These are phyloP conservation scores for Paraescarpia echinospica DNA, from an alignment of 1,140 invertebrate genomes.

Conservation along the genomic window DNA sequence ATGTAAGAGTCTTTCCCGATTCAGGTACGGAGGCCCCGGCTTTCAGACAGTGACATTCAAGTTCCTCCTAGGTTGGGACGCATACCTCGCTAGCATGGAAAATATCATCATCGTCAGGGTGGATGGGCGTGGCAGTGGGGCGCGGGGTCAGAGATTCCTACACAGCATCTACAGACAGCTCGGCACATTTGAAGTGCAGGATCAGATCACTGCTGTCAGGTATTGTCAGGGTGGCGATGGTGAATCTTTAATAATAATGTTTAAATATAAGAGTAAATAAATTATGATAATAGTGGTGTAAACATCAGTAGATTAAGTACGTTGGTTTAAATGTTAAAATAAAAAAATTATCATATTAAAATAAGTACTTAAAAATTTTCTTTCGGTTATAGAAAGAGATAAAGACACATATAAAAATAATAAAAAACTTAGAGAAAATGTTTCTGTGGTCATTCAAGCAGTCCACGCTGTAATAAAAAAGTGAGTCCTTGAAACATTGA, in stretches of 20 bases:
- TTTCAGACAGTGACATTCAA: constrained; percentile 83
- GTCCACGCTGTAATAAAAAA: no score
- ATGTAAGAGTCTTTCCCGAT: neutral
- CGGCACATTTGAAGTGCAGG: constrained; percentile 83
- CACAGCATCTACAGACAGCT: constrained; percentile 81
- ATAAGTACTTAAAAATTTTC: no score
- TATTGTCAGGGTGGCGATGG: constrained; percentile 52
- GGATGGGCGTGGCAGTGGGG: constrained; percentile 83
- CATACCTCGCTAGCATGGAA: constrained; percentile 77
- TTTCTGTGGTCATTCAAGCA: no score
- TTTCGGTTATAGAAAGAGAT: no score
- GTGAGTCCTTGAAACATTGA: no score
- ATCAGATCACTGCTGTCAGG: constrained; percentile 87
- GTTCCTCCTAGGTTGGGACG: constrained; percentile 84
- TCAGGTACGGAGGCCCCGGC: constrained; percentile 85
- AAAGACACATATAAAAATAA: no score
- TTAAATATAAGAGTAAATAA: no score
- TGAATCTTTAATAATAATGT: neutral
- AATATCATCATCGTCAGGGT: constrained; percentile 85
- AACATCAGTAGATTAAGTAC: no score
- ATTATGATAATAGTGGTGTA: neutral
- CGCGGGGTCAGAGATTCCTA: constrained; percentile 78
- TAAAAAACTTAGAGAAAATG: no score
- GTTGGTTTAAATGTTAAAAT: no score
- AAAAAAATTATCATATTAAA: no score